Evolutionary conservation across 1,140 invertebrate genomes (phyloP).

Genomic region (Atta colombica): DNA sequence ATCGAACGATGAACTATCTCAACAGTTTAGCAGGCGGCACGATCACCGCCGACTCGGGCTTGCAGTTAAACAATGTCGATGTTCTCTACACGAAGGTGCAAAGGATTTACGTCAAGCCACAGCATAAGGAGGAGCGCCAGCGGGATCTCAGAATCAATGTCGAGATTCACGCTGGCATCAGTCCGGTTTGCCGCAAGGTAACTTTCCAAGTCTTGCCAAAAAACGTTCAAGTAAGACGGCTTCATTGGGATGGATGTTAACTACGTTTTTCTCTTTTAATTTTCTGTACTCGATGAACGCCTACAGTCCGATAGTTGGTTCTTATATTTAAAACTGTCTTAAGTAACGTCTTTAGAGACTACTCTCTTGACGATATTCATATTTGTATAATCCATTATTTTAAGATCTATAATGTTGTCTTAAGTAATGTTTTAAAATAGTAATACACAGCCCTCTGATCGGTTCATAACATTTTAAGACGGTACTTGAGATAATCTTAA

Average conservation of each 20-base stretch:
- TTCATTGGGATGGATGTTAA: not conserved
- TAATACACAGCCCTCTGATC: too few relatives aligned
- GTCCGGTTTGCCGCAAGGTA: slow-evolving; percentile 85
- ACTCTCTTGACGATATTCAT: too few relatives aligned
- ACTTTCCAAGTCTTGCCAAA: not conserved
- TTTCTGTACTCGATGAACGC: not conserved
- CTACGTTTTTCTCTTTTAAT: not conserved
- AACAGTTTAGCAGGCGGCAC: slow-evolving; percentile 77
- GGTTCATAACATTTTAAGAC: too few relatives aligned
- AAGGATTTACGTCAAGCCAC: slow-evolving; percentile 84
- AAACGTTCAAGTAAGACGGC: not conserved
- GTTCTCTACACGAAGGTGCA: slow-evolving; percentile 85
- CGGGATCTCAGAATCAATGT: slow-evolving; percentile 85
- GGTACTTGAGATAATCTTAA: too few relatives aligned
- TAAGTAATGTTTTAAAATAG: too few relatives aligned
- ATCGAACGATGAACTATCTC: slow-evolving; percentile 81
- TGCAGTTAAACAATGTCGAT: slow-evolving; percentile 85
- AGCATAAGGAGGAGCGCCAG: slow-evolving; percentile 84
- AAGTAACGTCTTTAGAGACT: too few relatives aligned
- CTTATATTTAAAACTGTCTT: too few relatives aligned
- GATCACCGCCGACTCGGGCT: slow-evolving; percentile 76
- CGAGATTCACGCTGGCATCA: slow-evolving; percentile 84
- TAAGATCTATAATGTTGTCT: too few relatives aligned
- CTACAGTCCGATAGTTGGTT: not conserved
- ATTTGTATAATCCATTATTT: too few relatives aligned